Evolutionary conservation across 2,113 vertebrate genomes (phyloP), one percentile per base, ranked within the genome.

Genomic region (Amphiprion ocellaris): DNA sequence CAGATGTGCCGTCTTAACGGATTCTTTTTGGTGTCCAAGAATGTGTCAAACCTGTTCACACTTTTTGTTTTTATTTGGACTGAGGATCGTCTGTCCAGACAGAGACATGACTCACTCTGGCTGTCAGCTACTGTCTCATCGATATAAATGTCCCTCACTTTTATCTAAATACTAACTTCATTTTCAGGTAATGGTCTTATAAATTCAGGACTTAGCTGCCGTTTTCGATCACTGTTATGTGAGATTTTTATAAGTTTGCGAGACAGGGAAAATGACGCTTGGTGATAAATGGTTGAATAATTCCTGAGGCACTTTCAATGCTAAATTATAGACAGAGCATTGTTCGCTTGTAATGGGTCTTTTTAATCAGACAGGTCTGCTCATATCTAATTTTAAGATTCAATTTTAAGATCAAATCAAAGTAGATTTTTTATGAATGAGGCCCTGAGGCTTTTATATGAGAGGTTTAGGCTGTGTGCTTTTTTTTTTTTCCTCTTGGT

Each of bases 41-140:
- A 89, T 56, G 76, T 85, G 82, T 88, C 86, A 88, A 79, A 87
- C 64, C 70, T 79, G 79, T 90, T 88, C 77, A 24, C 90, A 79
- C 86, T 77, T 78, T 78, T 2, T 81, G 76, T 49, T 89, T 90
- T 78, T 82, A 84, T 88, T 81, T 76, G 82, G 72, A 62, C 60
- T 16, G 58, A 11, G 70, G 53, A 26, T 83, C 14, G 28, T 73
- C 69, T 44, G 69, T 77, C 79, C 79, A 74, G 73, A 85, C 82
- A 65, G 72, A 81, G 69, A 79, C 54, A 16, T 89, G 85, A 92
- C 79, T 90, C 81, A 88, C 65, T 68, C 60, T n/a, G 55, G 59
- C 76, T 79, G 82, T 88, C 86, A 81, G 79, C 81, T 74, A 69
- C 69, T 47, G 61, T 82, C 71, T 19, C 79, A 11, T 46, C 63